Conservation (phyloP, 2,888 invertebrate genomes). For the Drosophila affinis region DNA sequence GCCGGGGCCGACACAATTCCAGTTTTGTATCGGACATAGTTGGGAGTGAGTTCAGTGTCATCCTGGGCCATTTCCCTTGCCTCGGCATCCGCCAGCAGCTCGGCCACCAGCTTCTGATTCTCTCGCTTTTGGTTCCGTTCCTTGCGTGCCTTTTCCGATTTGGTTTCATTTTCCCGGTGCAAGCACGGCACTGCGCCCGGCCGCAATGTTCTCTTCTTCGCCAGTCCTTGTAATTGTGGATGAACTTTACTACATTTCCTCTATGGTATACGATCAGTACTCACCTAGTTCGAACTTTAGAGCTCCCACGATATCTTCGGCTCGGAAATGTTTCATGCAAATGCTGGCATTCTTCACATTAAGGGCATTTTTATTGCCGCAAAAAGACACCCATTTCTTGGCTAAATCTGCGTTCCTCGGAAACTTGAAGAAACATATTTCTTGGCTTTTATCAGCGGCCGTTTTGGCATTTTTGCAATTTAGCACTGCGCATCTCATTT, state of each 20-base stretch:
- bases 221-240: conserved; percentile 42
- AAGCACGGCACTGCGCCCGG: conserved; percentile 66
- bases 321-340: conserved; percentile 62
- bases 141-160: conserved; percentile 40
- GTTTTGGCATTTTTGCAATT: conserved; percentile 51
- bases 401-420: conserved; percentile 47
- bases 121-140: conserved; percentile 49
- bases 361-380: conserved; percentile 40
- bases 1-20: conserved; percentile 25
- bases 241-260: not conserved
- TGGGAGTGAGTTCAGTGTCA: conserved; percentile 26
- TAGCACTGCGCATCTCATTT: conserved; percentile 61
- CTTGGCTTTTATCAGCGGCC: conserved; percentile 14
- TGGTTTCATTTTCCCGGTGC: conserved; percentile 49
- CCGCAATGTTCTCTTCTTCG: conserved; percentile 56
- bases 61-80: conserved; percentile 29
- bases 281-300: conserved; percentile 64
- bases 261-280: conserved; percentile 1
- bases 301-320: conserved; percentile 63
- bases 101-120: conserved; percentile 56
- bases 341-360: conserved; percentile 48
- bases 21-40: conserved; percentile 7
- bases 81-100: conserved; percentile 57
- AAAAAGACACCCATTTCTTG: conserved; percentile 54
- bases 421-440: conserved; percentile 60